These are phyloP conservation scores for Tinea trinotella DNA, from an alignment of 2,888 invertebrate genomes.

Conservation along the genomic window DNA sequence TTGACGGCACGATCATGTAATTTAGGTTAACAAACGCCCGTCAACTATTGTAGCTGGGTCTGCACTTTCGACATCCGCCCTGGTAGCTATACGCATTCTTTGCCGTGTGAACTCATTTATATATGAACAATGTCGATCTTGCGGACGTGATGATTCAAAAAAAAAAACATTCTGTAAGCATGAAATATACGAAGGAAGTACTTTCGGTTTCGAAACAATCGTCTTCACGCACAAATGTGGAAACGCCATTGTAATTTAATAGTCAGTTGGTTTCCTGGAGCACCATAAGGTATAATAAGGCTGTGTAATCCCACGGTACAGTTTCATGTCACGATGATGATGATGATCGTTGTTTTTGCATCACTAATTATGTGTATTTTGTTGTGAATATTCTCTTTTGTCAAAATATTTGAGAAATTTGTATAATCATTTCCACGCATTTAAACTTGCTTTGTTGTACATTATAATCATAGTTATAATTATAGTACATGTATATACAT, in stretches of 20 bases:
- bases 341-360: conserved; percentile 66
- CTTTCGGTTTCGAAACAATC: conserved; percentile 67
- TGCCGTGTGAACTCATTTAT: conserved; percentile 17
- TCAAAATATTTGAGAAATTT: neutral
- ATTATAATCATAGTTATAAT: neutral
- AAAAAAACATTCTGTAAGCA: neutral
- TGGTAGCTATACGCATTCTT: neutral
- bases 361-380: conserved; percentile 66
- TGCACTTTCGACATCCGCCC: conserved; percentile 21
- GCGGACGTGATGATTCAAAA: conserved; percentile 1
- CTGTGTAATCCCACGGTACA: conserved; percentile 69
- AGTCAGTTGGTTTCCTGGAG: conserved; percentile 52
- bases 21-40: conserved; percentile 20
- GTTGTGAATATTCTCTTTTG: conserved; percentile 50
- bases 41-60: conserved; percentile 18
- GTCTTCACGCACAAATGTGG: conserved; percentile 53
- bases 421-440: neutral
- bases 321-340: conserved; percentile 50
- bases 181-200: conserved; percentile 18
- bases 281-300: too few species aligned
- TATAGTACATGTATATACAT: too few species aligned
- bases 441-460: neutral
- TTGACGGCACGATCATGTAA: conserved; percentile 17
- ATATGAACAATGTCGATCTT: conserved; percentile 8
- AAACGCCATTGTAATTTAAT: conserved; percentile 57